These are phyloP conservation scores for Coronaproctus castanopsis DNA, from an alignment of 2,888 invertebrate genomes.

Conservation along the genomic window DNA sequence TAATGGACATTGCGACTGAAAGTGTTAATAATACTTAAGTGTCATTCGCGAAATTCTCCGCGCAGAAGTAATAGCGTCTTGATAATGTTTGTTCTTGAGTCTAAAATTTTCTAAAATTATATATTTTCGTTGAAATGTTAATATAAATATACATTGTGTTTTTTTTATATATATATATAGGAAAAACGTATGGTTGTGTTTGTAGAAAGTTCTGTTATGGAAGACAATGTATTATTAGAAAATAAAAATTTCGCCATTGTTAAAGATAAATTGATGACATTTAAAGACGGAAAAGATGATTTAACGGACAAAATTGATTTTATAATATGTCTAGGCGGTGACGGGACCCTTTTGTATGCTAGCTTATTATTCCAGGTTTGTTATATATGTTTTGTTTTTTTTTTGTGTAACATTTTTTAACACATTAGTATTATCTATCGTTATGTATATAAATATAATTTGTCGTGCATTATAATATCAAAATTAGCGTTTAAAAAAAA, in stretches of 20 bases:
- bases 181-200: constrained; percentile 91
- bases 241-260: constrained; percentile 42
- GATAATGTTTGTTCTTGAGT: too few species aligned
- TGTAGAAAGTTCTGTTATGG: constrained; percentile 75
- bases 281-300: constrained; percentile 74
- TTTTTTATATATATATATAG: constrained; percentile 40
- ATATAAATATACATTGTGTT: too few species aligned
- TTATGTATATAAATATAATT: background rate
- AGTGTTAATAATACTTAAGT: too few species aligned
- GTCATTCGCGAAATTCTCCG: too few species aligned
- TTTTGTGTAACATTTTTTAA: background rate
- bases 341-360: constrained; percentile 88
- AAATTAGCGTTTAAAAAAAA: too few species aligned
- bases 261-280: constrained; percentile 65
- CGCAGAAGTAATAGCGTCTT: too few species aligned
- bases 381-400: too few species aligned
- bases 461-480: background rate
- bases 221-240: constrained; percentile 54
- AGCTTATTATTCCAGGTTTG: constrained; percentile 67
- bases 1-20: too few species aligned
- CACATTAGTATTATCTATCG: background rate
- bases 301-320: constrained; percentile 92
- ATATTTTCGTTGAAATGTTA: too few species aligned
- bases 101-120: too few species aligned
- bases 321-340: constrained; percentile 88